phyloP scores from a whole-genome alignment of 1,140 invertebrate genomes.

The Zaprionus ornatus region DNA sequence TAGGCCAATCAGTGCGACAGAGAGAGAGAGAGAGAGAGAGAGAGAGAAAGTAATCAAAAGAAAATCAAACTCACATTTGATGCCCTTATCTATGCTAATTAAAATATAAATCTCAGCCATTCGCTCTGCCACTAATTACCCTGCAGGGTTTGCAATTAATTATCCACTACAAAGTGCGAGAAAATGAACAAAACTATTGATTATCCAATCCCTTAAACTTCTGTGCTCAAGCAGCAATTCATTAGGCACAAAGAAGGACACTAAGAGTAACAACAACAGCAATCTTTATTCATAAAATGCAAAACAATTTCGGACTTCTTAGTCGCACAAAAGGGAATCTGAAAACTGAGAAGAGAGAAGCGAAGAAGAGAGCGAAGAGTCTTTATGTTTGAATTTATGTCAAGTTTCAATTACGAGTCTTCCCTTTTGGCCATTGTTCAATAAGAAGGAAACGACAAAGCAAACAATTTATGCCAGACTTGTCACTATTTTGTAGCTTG shows the following conservation, averaged over 20 bases:
- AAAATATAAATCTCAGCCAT: not conserved
- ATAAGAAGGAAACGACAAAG: constrained; percentile 9
- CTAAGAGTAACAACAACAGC: constrained; percentile 7
- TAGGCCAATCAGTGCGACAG: not conserved
- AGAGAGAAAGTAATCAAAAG: not conserved
- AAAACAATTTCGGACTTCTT: constrained; percentile 65
- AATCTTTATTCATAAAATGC: constrained; percentile 32
- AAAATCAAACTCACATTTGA: not conserved
- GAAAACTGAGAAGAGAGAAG: not conserved
- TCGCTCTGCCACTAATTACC: not conserved
- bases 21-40: not conserved
- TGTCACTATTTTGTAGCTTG: constrained; percentile 40
- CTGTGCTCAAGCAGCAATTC: not conserved
- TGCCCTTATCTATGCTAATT: not conserved
- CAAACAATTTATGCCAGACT: constrained; percentile 25
- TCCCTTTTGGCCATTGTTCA: constrained; percentile 4
- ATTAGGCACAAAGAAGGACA: constrained; percentile 6
- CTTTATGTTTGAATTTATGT: constrained; percentile 15
- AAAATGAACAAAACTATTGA: constrained; percentile 7
- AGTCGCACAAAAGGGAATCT: constrained; percentile 6
- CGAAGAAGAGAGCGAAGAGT: not conserved
- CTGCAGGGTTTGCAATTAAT: not conserved
- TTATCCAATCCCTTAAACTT: constrained; percentile 4
- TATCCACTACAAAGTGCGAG: not conserved
- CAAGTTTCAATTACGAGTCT: constrained; percentile 28